phyloP scores from a whole-genome alignment of 2,113 vertebrate genomes.

The Nymphicus hollandicus region DNA sequence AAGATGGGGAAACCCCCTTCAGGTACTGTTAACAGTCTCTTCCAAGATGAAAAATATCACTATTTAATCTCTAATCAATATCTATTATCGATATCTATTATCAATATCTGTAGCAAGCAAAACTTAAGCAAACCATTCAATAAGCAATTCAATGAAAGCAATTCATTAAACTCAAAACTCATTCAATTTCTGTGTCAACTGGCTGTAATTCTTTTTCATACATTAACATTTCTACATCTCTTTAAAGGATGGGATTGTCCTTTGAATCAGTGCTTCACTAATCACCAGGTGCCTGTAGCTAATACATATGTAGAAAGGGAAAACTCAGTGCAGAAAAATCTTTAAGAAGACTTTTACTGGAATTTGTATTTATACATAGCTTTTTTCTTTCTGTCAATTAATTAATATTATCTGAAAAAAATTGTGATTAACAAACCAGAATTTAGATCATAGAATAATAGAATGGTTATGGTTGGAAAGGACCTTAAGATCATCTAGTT shows the following conservation, averaged over 20 bases:
- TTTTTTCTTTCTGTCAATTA: background rate
- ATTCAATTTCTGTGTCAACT: background rate
- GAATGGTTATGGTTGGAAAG: background rate
- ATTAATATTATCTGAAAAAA: background rate
- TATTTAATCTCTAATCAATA: background rate
- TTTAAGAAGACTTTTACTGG: background rate
- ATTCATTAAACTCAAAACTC: background rate
- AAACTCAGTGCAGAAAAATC: background rate
- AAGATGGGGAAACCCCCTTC: accelerated
- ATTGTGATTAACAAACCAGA: background rate
- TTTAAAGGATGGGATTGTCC: background rate
- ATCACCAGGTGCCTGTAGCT: background rate
- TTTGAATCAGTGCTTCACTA: background rate
- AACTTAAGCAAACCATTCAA: background rate
- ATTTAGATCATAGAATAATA: background rate
- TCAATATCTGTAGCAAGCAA: background rate
- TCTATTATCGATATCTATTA: background rate
- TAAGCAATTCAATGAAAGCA: background rate
- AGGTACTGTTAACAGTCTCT: background rate
- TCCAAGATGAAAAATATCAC: background rate
- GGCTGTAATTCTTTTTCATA: constrained; percentile 7
- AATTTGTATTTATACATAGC: background rate
- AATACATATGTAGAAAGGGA: background rate
- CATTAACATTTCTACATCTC: background rate
- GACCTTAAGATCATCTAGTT: background rate